phyloP scores from a whole-genome alignment of 2,888 invertebrate genomes.

The Isotomurus palustris region DNA sequence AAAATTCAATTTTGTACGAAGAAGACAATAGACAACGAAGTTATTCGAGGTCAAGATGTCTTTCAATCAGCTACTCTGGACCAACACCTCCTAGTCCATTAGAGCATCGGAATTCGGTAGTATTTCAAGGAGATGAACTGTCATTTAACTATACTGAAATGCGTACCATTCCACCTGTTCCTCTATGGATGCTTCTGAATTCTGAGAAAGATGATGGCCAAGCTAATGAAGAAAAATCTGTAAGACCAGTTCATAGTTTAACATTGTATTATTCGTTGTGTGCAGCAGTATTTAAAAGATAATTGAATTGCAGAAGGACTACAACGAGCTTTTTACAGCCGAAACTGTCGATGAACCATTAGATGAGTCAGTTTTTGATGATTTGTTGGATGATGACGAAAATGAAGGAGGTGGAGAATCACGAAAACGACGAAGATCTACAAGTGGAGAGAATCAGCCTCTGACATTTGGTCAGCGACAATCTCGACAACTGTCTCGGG shows the following conservation, averaged over 20 bases:
- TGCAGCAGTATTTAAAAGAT: conserved; percentile 7
- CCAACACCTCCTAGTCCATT: conserved; percentile 64
- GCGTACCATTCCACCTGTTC: conserved; percentile 95
- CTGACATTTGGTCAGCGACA: conserved; percentile 46
- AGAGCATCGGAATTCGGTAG: conserved; percentile 71
- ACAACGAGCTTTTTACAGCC: conserved; percentile 80
- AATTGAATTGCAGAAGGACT: conserved; percentile 59
- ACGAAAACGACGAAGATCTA: conserved; percentile 61
- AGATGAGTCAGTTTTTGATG: conserved; percentile 56
- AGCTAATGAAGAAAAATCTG: conserved; percentile 41
- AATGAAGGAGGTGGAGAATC: conserved; percentile 50
- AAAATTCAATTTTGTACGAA: conserved; percentile 52
- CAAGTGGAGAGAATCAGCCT: conserved; percentile 43
- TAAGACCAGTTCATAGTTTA: conserved; percentile 8
- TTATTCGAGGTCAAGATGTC: conserved; percentile 83
- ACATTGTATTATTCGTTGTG: conserved; percentile 10
- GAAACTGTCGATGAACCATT: conserved; percentile 71
- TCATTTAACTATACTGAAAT: conserved; percentile 92
- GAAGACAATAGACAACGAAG: conserved; percentile 64
- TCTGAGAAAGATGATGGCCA: conserved; percentile 76
- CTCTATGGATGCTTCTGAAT: conserved; percentile 89
- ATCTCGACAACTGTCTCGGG: conserved; percentile 75
- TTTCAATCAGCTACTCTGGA: conserved; percentile 75
- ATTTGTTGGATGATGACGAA: conserved; percentile 70
- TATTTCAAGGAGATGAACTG: conserved; percentile 74